A percentile compares a stretch with the other conserved stretches of the same genome.
Conservation (phyloP, 2,888 invertebrate genomes). For the Andrena dorsata region DNA sequence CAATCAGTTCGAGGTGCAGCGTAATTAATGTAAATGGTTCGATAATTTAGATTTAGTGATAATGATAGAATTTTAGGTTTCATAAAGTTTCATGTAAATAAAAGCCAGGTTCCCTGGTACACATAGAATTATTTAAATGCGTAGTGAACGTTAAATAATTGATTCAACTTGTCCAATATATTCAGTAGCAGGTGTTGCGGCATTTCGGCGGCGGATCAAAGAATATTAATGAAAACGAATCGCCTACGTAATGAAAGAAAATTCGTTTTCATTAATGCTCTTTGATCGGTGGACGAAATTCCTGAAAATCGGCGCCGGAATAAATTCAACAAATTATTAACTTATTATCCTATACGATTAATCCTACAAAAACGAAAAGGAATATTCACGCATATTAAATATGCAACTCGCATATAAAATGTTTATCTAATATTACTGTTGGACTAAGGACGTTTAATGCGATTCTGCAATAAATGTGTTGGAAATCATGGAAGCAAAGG, state of each 20-base stretch:
- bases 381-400: not conserved
- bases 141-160: not conserved
- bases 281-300: not conserved
- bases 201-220: not conserved
- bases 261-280: not conserved
- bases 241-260: not conserved
- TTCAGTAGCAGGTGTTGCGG: not conserved
- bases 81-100: not conserved
- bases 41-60: no score
- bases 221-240: not conserved
- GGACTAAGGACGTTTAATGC: not conserved
- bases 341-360: not conserved
- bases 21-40: not conserved
- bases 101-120: not conserved
- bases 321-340: not conserved
- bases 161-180: not conserved
- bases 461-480: not conserved
- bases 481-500: not conserved
- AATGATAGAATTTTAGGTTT: no score
- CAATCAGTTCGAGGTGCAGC: not conserved
- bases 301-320: not conserved
- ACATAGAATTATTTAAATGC: not conserved
- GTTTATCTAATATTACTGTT: not conserved
- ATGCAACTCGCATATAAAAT: not conserved
- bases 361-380: no score